Conservation (phyloP, 2,797 vertebrate genomes). For the Potorous gilbertii region DNA sequence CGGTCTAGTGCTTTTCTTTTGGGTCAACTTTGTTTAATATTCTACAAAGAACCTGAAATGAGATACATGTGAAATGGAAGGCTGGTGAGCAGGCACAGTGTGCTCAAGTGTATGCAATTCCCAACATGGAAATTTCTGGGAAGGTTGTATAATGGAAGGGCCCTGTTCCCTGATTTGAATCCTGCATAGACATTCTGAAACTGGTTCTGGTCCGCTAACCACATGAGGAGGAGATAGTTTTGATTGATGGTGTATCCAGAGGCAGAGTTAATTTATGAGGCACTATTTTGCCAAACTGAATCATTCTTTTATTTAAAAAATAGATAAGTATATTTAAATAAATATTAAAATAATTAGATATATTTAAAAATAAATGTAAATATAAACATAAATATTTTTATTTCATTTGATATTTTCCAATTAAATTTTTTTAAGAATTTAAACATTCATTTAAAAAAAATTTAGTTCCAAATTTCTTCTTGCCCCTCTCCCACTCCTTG, state of each 20-base stretch:
- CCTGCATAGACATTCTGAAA: neutral
- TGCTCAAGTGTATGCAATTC: neutral
- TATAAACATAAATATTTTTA: no score
- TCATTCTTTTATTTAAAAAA: neutral
- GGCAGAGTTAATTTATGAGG: neutral
- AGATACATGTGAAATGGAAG: neutral
- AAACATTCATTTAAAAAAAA: no score
- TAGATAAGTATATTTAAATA: no score
- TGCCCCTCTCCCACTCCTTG: no score
- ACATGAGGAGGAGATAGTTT: neutral
- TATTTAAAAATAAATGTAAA: no score
- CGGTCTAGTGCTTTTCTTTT: neutral
- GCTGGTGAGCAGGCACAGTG: neutral
- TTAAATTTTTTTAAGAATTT: no score
- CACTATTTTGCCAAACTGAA: neutral
- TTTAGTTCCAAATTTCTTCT: no score
- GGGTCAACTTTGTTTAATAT: neutral
- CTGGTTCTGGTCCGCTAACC: neutral
- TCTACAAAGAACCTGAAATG: neutral
- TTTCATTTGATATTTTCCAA: no score
- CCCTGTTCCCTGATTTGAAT: neutral
- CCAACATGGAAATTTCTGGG: no score
- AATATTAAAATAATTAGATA: no score
- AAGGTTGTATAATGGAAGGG: neutral
- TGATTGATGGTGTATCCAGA: neutral